Conservation (phyloP, 2,888 invertebrate species). For the Nymphalis urticae region DNA sequence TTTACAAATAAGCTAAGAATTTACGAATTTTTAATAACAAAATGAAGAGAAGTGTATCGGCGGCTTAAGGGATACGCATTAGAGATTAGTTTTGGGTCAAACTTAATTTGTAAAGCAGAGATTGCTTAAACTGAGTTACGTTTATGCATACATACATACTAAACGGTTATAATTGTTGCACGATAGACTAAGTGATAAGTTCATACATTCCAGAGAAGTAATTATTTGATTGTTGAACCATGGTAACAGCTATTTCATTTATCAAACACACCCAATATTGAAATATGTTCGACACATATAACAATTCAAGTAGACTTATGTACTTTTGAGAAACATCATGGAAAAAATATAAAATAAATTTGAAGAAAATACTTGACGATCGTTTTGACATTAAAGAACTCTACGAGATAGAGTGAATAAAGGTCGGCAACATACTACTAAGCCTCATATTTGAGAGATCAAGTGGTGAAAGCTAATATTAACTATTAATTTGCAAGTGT, state of each 20-base stretch:
- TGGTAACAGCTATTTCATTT: not conserved
- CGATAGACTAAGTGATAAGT: not conserved
- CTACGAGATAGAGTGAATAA: constrained; percentile 7
- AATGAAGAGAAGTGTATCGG: not conserved
- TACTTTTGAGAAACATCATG: not conserved
- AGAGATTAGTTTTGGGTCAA: constrained; percentile 26
- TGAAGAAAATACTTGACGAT: constrained; percentile 2
- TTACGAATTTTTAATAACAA: not conserved
- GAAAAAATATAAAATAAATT: not conserved
- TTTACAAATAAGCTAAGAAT: too few relatives aligned
- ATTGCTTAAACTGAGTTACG: constrained; percentile 27
- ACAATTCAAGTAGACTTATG: too few relatives aligned
- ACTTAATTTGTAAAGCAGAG: constrained; percentile 30
- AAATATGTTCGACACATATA: too few relatives aligned
- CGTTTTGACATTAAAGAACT: constrained; percentile 10
- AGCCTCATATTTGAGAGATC: constrained; percentile 7
- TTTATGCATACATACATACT: constrained; percentile 24
- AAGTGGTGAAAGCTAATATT: constrained; percentile 14
- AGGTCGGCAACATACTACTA: constrained; percentile 16
- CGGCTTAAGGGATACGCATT: constrained; percentile 17
- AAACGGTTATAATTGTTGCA: constrained; percentile 9
- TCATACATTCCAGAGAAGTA: not conserved
- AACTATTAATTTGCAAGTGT: constrained; percentile 22
- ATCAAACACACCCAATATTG: too few relatives aligned
- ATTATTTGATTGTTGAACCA: not conserved